These are phyloP conservation scores for Daboia siamensis DNA, from an alignment of 2,113 vertebrate genomes.

Conservation along the genomic window DNA sequence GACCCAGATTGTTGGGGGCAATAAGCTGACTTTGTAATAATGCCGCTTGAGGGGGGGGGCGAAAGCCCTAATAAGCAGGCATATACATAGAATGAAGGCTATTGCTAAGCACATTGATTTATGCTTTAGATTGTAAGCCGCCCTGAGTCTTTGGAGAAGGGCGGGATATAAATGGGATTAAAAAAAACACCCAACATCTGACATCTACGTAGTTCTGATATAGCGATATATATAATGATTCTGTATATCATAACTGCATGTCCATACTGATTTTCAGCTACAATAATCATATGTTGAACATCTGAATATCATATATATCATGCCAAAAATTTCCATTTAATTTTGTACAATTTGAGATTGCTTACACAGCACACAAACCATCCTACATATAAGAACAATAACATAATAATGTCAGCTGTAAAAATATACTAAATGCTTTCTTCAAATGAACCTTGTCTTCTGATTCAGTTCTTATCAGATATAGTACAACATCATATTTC, in stretches of 20 bases:
- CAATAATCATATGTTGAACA: background rate
- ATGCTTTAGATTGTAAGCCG: too few relatives aligned
- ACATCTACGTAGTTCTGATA: background rate
- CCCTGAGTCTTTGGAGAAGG: too few relatives aligned
- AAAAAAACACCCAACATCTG: background rate
- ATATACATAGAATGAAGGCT: too few relatives aligned
- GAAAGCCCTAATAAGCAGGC: too few relatives aligned
- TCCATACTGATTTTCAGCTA: background rate
- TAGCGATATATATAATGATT: background rate
- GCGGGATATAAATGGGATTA: too few relatives aligned
- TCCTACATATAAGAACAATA: slow-evolving; percentile 34
- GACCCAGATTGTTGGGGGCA: too few relatives aligned
- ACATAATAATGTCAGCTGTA: slow-evolving; percentile 55
- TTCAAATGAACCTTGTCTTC: slow-evolving; percentile 62
- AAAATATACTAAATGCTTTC: slow-evolving; percentile 50
- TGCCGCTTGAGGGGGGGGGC: too few relatives aligned
- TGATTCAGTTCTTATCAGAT: slow-evolving; percentile 68
- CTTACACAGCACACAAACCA: background rate
- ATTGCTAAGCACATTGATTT: too few relatives aligned
- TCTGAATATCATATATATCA: background rate
- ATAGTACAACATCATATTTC: slow-evolving; percentile 72
- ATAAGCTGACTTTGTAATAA: too few relatives aligned
- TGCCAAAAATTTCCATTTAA: background rate
- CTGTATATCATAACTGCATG: background rate
- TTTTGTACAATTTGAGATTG: background rate